Percentiles rank a stretch among this genome's conserved stretches.
phyloP scores from a whole-genome alignment of 2,113 vertebrate genomes.

The Dipodomys spectabilis region DNA sequence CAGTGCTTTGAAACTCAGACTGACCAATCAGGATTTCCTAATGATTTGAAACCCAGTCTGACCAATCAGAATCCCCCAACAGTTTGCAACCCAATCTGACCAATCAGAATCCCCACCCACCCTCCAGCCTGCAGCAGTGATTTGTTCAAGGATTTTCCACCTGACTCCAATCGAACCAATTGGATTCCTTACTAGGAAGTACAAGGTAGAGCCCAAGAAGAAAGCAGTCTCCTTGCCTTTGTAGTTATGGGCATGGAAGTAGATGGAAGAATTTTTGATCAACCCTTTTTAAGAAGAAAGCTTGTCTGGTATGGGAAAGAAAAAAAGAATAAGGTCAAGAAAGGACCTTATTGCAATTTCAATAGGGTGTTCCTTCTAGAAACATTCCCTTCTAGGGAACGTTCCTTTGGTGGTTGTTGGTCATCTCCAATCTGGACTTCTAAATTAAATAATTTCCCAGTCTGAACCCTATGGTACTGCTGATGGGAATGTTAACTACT shows the following conservation, averaged over 20 bases:
- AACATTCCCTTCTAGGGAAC: background rate
- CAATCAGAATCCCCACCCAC: background rate
- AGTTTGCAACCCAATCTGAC: background rate
- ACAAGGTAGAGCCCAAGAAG: background rate
- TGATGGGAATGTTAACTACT: too few species aligned
- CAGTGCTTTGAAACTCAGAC: background rate
- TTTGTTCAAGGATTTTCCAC: background rate
- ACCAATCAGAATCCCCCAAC: background rate
- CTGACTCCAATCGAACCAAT: background rate
- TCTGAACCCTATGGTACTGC: too few species aligned
- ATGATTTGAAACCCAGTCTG: background rate
- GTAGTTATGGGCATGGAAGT: background rate
- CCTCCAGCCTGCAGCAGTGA: background rate
- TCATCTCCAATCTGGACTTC: background rate
- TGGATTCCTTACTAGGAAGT: background rate
- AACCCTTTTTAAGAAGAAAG: background rate
- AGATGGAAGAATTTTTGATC: background rate
- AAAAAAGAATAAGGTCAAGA: background rate
- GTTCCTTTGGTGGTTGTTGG: background rate
- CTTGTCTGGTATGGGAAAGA: background rate
- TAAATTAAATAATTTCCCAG: constrained; percentile 2
- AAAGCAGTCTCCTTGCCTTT: constrained; percentile 17
- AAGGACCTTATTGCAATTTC: constrained; percentile 38
- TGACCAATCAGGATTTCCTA: background rate
- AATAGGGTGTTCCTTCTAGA: constrained; percentile 46